These are phyloP conservation scores for Tetraneura akinire DNA, from an alignment of 1,140 invertebrate species.

Conservation along the genomic window DNA sequence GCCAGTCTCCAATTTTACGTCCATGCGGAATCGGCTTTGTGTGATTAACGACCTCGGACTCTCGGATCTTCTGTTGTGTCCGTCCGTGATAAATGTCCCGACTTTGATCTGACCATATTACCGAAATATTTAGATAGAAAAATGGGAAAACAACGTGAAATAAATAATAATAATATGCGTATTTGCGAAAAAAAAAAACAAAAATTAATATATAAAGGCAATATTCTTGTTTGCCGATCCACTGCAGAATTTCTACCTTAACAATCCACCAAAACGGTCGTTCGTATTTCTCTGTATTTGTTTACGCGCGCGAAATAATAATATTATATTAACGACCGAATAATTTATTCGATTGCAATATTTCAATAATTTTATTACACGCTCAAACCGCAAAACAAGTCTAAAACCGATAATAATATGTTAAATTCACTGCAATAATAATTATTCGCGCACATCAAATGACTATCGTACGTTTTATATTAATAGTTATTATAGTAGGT, in stretches of 20 bases:
- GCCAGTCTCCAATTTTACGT: conserved; percentile 15
- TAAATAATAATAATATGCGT: conserved; percentile 19
- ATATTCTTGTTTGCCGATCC: neutral
- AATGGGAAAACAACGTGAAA: neutral
- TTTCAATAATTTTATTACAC: neutral
- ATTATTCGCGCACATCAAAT: too few species aligned
- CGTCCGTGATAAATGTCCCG: conserved; percentile 14
- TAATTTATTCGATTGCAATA: conserved; percentile 5
- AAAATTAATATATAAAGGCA: conserved; percentile 4
- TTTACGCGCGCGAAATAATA: neutral
- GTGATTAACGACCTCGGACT: conserved; percentile 40
- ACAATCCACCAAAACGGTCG: neutral
- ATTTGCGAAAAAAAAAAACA: neutral
- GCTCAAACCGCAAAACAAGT: neutral
- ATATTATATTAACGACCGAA: conserved; percentile 3
- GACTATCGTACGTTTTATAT: too few species aligned
- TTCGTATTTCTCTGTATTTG: neutral
- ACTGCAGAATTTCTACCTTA: neutral
- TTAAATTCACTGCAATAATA: too few species aligned
- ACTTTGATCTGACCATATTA: neutral
- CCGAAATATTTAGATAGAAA: neutral
- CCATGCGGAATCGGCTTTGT: conserved; percentile 2
- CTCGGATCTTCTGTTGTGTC: neutral
- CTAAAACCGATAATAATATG: too few species aligned
- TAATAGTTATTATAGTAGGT: neutral